Base-by-base conservation (phyloP, 2,888 invertebrate genomes). In the Phania funesta region DNA sequence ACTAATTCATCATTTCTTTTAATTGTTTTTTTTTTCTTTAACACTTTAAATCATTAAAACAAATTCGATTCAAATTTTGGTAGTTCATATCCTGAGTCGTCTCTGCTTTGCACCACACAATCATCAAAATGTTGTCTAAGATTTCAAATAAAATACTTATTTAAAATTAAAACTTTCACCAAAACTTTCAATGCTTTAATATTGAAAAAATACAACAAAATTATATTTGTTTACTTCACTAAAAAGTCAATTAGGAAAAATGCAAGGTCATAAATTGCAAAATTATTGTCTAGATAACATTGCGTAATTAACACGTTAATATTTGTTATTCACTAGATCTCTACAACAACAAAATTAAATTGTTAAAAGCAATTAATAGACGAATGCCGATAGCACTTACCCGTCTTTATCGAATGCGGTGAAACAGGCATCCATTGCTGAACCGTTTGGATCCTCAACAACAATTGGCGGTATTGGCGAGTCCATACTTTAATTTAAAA, bases 351-450 rank as follows among this genome's bases (percentile, higher is more conserved):
- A 29, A 7, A 20, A 52, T 35, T 8, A 22, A 18, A 32, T 16
- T 8, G 11, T 41, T 18, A 35, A 16, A 22, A 20, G 3, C 16
- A 35, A 46, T 5, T n/a, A 80, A 83, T 4, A 56, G 3, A 8
- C 13, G 22, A 58, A 56, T 74, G 41, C 46, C 58, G 9, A 65
- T 60, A n/a, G 32, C 65, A 93, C 94, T 93, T 92, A 96, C 95
- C 95, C 94, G 92, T 97, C 96, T 91, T 96, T 96, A 92, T 97
- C 97, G 91, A 97, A 97, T 85, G 96, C 96, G 87, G 95, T 94
- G 91, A 96, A 96, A 92, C 97, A 97, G 89, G 96, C 96, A 92
- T 97, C 97, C 97, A 97, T 97, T 90, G 93, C 93, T 91, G 92
- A 90, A 89, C 92, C 92, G 91, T 92, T 92, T 87, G 91, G 91